These are phyloP conservation scores for Phrynocephalus guinanensis DNA, from an alignment of 2,797 vertebrate genomes.

Conservation along the genomic window DNA sequence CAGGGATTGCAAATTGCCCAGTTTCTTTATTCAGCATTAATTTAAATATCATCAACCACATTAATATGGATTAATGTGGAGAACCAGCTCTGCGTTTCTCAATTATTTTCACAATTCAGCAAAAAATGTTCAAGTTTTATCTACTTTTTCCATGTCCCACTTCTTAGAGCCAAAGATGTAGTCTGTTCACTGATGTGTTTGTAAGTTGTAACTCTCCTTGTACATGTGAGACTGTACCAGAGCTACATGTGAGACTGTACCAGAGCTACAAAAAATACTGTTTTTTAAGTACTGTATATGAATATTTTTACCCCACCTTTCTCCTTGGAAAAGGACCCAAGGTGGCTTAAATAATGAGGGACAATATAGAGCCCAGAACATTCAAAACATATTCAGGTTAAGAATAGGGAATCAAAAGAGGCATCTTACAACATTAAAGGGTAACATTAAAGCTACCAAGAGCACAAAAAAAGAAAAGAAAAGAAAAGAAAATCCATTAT, in stretches of 20 bases:
- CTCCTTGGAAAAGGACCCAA: no score
- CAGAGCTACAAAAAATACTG: no score
- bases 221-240: background rate
- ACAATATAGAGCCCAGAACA: no score
- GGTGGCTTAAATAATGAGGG: no score
- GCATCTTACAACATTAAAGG: no score
- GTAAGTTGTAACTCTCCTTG: constrained; percentile 16
- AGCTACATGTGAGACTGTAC: background rate
- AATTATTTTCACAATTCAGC: constrained; percentile 33
- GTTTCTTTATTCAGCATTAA: constrained; percentile 1
- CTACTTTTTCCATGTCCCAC: constrained; percentile 16
- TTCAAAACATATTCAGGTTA: no score
- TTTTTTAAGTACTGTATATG: no score
- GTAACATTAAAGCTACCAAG: no score
- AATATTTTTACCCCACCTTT: no score
- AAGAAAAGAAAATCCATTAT: no score
- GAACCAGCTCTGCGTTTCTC: background rate
- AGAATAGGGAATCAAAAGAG: no score
- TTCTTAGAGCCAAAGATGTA: constrained; percentile 17
- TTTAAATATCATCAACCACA: background rate
- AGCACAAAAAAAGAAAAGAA: no score
- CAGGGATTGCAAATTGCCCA: background rate
- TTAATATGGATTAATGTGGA: constrained; percentile 1
- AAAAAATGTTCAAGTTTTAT: fast-evolving
- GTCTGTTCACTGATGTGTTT: constrained; percentile 1